phyloP scores from a whole-genome alignment of 2,888 invertebrate species.

The Charanyca ferruginea region DNA sequence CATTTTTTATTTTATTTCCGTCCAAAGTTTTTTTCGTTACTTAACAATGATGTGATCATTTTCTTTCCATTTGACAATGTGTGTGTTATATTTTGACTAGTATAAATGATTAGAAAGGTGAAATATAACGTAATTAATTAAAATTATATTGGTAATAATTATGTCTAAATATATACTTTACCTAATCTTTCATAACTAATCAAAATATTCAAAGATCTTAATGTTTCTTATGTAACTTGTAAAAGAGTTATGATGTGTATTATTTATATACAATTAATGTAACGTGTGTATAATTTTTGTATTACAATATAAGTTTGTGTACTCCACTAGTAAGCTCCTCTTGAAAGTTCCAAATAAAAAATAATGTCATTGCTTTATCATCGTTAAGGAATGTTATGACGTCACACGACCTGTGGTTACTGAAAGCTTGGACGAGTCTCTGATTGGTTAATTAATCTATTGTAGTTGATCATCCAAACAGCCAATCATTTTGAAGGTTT shows the following conservation, averaged over 20 bases:
- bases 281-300: constrained; percentile 29
- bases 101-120: not conserved
- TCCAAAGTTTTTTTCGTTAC: constrained; percentile 80
- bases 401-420: constrained; percentile 16
- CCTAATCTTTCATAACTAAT: constrained; percentile 19
- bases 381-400: constrained; percentile 41
- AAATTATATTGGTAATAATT: not conserved
- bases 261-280: constrained; percentile 36
- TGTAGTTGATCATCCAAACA: not conserved
- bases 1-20: constrained; percentile 79
- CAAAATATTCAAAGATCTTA: constrained; percentile 4
- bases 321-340: constrained; percentile 16
- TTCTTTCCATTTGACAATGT: constrained; percentile 34
- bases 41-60: constrained; percentile 73
- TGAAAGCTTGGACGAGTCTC: constrained; percentile 4
- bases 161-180: not conserved
- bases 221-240: constrained; percentile 18
- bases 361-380: constrained; percentile 50
- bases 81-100: constrained; percentile 17
- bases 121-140: not conserved
- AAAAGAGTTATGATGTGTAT: constrained; percentile 39
- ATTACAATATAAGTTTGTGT: constrained; percentile 30
- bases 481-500: constrained; percentile 15
- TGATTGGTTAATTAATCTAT: not conserved
- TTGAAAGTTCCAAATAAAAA: constrained; percentile 50